Percentiles rank a stretch among this genome's conserved stretches.
Evolutionary conservation across 2,888 invertebrate genomes (phyloP).

Genomic region (Leptinotarsa haldemani): DNA sequence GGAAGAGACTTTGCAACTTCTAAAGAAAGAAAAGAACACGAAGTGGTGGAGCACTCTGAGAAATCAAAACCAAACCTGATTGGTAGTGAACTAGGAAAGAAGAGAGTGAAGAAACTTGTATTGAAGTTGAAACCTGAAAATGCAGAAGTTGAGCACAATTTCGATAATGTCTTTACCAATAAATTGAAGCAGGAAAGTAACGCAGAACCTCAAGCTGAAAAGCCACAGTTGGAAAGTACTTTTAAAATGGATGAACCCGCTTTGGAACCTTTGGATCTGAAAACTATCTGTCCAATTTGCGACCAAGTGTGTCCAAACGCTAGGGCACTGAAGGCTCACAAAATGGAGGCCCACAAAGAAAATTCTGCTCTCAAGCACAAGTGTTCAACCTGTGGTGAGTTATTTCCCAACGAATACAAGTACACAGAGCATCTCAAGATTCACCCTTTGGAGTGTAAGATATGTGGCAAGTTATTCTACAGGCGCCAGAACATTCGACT

Average conservation of each 20-base stretch:
- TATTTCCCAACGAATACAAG: slow-evolving; percentile 75
- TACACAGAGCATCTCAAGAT: slow-evolving; percentile 81
- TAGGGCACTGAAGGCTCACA: slow-evolving; percentile 65
- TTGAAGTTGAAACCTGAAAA: slow-evolving; percentile 59
- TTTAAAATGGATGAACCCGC: slow-evolving; percentile 43
- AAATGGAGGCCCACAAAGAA: slow-evolving; percentile 67
- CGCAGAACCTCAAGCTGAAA: slow-evolving; percentile 58
- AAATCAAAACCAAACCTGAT: slow-evolving; percentile 57
- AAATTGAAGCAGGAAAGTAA: slow-evolving; percentile 58
- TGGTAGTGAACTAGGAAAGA: slow-evolving; percentile 56
- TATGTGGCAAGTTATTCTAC: slow-evolving; percentile 83
- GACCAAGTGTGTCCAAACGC: slow-evolving; percentile 55
- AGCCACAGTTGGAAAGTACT: slow-evolving; percentile 40
- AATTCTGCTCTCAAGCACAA: slow-evolving; percentile 61
- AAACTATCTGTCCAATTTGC: slow-evolving; percentile 57
- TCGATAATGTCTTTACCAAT: slow-evolving; percentile 63
- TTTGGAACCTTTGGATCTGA: slow-evolving; percentile 39
- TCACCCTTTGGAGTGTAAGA: slow-evolving; percentile 85
- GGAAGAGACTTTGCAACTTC: slow-evolving; percentile 71
- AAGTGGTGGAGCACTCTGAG: slow-evolving; percentile 69
- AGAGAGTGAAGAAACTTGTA: slow-evolving; percentile 59
- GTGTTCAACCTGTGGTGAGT: slow-evolving; percentile 75
- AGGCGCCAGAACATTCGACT: slow-evolving; percentile 79
- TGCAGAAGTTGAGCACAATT: slow-evolving; percentile 60
- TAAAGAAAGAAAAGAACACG: slow-evolving; percentile 75